These are phyloP conservation scores for Neoitamus cyanurus DNA, from an alignment of 2,888 invertebrate species.

Conservation along the genomic window DNA sequence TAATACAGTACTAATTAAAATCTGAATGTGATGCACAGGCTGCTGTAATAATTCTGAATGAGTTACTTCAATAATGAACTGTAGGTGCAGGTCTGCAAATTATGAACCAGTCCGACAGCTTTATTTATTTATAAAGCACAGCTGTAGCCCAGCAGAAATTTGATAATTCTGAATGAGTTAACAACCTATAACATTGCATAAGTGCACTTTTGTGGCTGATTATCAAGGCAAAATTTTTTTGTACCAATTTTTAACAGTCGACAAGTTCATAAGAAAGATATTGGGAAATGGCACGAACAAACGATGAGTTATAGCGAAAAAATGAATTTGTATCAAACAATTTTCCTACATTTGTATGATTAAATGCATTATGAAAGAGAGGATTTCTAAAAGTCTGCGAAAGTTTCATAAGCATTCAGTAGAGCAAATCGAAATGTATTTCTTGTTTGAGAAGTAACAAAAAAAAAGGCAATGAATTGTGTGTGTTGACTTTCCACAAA, in stretches of 20 bases:
- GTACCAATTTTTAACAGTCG: background rate
- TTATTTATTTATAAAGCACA: background rate
- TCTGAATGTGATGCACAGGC: too few relatives aligned
- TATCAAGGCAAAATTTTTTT: background rate
- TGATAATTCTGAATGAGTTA: background rate
- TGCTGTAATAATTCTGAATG: too few relatives aligned
- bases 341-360: too few relatives aligned
- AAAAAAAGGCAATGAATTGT: background rate
- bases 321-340: too few relatives aligned
- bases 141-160: background rate
- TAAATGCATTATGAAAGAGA: too few relatives aligned
- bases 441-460: background rate
- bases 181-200: too few relatives aligned
- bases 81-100: too few relatives aligned
- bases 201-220: background rate
- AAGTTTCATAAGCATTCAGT: background rate
- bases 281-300: background rate
- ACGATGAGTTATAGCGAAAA: background rate
- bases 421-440: background rate
- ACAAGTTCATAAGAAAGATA: background rate
- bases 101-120: too few relatives aligned
- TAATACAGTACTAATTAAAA: too few relatives aligned
- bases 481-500: background rate
- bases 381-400: background rate
- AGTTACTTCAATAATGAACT: too few relatives aligned